A percentile compares a stretch with the other conserved stretches of the same genome.
Conservation (phyloP, 2,888 invertebrate species). For the Andrena trimmerana region DNA sequence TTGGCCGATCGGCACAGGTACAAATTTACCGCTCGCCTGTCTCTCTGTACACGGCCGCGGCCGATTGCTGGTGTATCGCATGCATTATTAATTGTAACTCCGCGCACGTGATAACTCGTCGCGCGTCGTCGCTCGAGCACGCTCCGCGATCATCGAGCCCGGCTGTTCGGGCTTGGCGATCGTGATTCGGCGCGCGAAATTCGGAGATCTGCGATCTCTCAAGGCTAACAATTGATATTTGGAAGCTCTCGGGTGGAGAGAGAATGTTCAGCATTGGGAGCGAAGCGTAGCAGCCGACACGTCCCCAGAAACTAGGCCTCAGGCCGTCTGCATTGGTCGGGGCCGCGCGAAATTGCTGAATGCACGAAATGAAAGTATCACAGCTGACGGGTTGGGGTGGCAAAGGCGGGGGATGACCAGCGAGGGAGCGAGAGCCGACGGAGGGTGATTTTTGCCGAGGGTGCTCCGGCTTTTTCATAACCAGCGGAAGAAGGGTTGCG, state of each 20-base stretch:
- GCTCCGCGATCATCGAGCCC: not conserved
- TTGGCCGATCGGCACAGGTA: conserved; percentile 61
- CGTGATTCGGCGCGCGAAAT: not conserved
- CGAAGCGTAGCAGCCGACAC: not conserved
- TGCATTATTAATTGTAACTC: conserved; percentile 77
- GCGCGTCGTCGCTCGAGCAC: not conserved
- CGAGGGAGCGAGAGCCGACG: conserved; percentile 20
- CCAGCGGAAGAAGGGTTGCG: conserved; percentile 73
- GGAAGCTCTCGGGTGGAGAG: not conserved
- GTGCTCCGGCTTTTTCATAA: conserved; percentile 76
- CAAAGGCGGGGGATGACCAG: conserved; percentile 46
- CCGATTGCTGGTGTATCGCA: conserved; percentile 51
- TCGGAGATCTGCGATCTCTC: no score
- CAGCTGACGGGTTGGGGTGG: conserved; percentile 75
- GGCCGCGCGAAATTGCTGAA: conserved; percentile 76
- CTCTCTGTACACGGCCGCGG: conserved; percentile 17
- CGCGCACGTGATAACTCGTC: conserved; percentile 33
- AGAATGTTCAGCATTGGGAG: not conserved
- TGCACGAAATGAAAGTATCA: conserved; percentile 80
- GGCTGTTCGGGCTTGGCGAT: not conserved
- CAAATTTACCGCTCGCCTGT: conserved; percentile 66
- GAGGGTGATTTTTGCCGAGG: conserved; percentile 65
- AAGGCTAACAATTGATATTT: no score
- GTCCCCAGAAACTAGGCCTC: conserved; percentile 66
- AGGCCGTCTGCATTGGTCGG: conserved; percentile 55